Base-by-base conservation (phyloP, 2,888 invertebrate genomes). In the Steinernema carpocapsae region DNA sequence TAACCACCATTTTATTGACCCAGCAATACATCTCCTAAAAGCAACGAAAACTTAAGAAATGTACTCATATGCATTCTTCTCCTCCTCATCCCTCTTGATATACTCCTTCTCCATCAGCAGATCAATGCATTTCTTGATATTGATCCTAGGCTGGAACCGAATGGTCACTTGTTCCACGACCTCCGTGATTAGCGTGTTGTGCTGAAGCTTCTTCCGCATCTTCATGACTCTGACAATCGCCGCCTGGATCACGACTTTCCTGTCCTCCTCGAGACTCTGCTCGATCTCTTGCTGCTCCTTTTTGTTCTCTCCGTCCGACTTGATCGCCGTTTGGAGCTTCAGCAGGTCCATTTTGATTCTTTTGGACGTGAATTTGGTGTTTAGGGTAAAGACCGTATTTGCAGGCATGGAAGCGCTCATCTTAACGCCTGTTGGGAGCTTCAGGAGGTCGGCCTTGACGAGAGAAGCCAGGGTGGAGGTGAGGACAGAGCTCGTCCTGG, bases 61-160 rank as follows among this genome's bases (percentile, higher is more conserved):
- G 90, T 97, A 99, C 90, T 95, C 96, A 91, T 97, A 97, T 10
- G 95, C 95, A 90, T 99, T 97, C 90, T 96, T 97, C 89, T 95
- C 94, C 59, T 94, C 95, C 87, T 97, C 97, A 80, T 94, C 94
- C 88, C 97, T 92, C 88, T 96, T 95, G 88, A 99, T 89, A 89
- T 97, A 99, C 89, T 97, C 99, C 89, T 99, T 99, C 90, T 99
- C 99, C 87, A 99, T 99, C 87, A 99, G 92, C 87, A 97, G 96
- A 90, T 99, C 97, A 91, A 99, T 99, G 91, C 97, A 97, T 92
- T 97, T 97, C 94, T 95, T 91, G 26, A 90, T 90, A n/a, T 72
- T 75, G 42, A 81, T 72, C 64, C 95, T 92, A 32, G 99, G 97
- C 90, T 97, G 99, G 91, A 99, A 99, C 86, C 97, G 92, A 48